Conservation (phyloP, 2,797 vertebrate genomes). For the Pangasius mekongensis region DNA sequence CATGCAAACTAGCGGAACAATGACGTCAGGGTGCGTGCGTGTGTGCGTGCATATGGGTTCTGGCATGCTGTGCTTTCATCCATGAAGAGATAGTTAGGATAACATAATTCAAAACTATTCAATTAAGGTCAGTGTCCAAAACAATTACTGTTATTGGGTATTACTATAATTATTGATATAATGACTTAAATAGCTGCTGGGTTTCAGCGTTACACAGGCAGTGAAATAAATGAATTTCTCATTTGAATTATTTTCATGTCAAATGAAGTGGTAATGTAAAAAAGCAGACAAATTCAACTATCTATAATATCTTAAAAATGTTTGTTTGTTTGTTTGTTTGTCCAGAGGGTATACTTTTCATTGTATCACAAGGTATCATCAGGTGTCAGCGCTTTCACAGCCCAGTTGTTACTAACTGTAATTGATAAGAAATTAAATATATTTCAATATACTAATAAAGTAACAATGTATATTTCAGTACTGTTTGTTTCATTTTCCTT, state of each 20-base stretch:
- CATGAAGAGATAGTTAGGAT: background rate
- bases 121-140: background rate
- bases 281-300: background rate
- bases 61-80: background rate
- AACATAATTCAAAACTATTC: background rate
- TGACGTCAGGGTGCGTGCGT: background rate
- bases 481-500: background rate
- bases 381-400: background rate
- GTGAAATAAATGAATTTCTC: background rate
- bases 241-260: background rate
- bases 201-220: constrained; percentile 1
- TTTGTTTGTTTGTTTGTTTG: background rate
- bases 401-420: background rate
- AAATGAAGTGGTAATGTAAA: background rate
- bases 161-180: background rate
- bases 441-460: background rate
- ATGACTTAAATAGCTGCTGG: background rate
- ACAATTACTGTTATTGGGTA: background rate
- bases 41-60: background rate
- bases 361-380: background rate
- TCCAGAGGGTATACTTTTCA: background rate
- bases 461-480: background rate
- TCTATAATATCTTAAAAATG: background rate
- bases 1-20: background rate
- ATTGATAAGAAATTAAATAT: background rate